A percentile compares a stretch with the other conserved stretches of the same genome.
These are phyloP conservation scores for Labroides dimidiatus DNA, from an alignment of 2,797 vertebrate genomes.

Conservation along the genomic window DNA sequence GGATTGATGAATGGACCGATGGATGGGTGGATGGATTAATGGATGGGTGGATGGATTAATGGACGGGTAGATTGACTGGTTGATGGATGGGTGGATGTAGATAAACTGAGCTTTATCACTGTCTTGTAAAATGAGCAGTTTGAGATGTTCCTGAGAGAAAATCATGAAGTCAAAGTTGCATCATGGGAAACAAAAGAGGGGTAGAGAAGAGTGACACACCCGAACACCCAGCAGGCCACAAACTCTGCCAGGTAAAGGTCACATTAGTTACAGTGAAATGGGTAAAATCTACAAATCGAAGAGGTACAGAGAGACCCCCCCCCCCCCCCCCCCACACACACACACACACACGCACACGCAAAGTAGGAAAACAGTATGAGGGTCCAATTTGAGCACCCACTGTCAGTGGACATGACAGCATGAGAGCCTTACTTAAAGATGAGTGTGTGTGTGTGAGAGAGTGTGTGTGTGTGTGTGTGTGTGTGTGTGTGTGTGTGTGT, in stretches of 20 bases:
- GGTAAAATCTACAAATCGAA: neutral
- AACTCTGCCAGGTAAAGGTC: neutral
- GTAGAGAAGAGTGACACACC: no score
- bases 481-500: slow-evolving; percentile 10
- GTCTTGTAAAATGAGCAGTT: no score
- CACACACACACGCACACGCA: neutral
- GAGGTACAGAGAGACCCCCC: neutral
- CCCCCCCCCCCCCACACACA: neutral
- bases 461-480: slow-evolving; percentile 4
- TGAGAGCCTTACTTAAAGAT: slow-evolving; percentile 11
- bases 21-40: no score
- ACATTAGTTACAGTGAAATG: slow-evolving; percentile 5
- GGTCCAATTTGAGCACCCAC: slow-evolving; percentile 18
- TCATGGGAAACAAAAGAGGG: no score
- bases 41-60: no score
- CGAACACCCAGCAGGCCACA: neutral
- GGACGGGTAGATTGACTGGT: no score
- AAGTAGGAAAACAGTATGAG: neutral
- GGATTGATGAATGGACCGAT: no score
- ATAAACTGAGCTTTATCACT: no score
- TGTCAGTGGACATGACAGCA: slow-evolving; percentile 43
- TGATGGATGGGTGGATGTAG: no score
- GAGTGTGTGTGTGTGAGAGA: slow-evolving; percentile 9
- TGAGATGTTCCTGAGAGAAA: no score
- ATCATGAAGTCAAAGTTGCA: no score